These are phyloP conservation scores for Camponotus floridanus DNA, from an alignment of 1,140 invertebrate genomes.

Conservation along the genomic window DNA sequence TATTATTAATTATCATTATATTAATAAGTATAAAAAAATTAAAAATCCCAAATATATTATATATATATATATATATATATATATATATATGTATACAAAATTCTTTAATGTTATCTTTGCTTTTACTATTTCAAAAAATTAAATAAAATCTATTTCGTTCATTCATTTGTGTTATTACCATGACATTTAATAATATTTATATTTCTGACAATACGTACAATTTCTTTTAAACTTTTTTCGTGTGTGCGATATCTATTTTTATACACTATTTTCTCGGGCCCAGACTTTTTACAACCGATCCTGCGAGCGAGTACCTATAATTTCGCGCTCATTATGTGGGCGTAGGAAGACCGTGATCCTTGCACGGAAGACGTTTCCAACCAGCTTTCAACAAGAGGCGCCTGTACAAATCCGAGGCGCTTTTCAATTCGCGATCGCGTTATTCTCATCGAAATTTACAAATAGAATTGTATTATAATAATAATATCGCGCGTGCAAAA, in stretches of 20 bases:
- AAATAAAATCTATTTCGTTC: not conserved
- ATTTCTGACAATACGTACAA: not conserved
- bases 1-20: not conserved
- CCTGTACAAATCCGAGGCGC: not conserved
- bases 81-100: not conserved
- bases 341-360: conserved; percentile 26
- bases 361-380: conserved; percentile 27
- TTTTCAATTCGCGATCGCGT: conserved; percentile 11
- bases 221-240: not conserved
- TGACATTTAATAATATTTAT: not conserved
- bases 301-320: conserved; percentile 49
- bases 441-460: not conserved
- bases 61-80: not conserved
- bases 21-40: not conserved
- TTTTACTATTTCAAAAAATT: not conserved
- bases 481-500: not conserved
- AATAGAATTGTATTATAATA: conserved; percentile 3
- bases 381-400: conserved; percentile 17
- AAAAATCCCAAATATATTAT: too few relatives aligned
- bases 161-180: not conserved
- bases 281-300: not conserved
- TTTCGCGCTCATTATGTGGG: conserved; percentile 58
- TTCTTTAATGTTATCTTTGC: not conserved
- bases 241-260: not conserved
- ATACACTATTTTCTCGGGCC: not conserved